Percentiles rank a stretch among this genome's conserved stretches.
phyloP scores from a whole-genome alignment of 1,140 invertebrate species.

The Cyclina sinensis region DNA sequence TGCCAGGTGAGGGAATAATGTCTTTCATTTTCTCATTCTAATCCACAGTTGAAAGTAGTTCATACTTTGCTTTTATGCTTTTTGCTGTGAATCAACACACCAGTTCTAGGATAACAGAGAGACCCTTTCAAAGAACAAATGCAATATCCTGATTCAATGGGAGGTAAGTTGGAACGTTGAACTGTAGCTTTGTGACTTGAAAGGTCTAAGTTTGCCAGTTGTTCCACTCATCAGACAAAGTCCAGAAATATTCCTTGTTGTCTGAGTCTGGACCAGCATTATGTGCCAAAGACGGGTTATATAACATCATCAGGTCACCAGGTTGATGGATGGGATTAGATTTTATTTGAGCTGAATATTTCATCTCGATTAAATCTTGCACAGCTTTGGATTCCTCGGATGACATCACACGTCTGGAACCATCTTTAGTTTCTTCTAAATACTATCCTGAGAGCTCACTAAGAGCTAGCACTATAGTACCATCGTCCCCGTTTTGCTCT shows the following conservation, averaged over 20 bases:
- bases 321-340: conserved; percentile 58
- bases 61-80: conserved; percentile 49
- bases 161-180: conserved; percentile 48
- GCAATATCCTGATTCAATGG: conserved; percentile 61
- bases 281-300: conserved; percentile 68
- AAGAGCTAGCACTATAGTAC: conserved; percentile 64
- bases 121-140: conserved; percentile 67
- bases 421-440: conserved; percentile 38
- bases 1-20: conserved; percentile 41
- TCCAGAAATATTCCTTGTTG: conserved; percentile 54
- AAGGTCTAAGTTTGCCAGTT: conserved; percentile 42
- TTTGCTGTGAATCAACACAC: conserved; percentile 52
- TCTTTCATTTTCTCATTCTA: conserved; percentile 56
- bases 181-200: conserved; percentile 54
- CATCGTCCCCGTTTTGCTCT: conserved; percentile 58
- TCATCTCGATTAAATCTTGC: conserved; percentile 56
- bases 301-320: conserved; percentile 61
- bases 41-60: conserved; percentile 41
- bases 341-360: conserved; percentile 65
- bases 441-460: conserved; percentile 67
- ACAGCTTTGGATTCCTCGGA: conserved; percentile 62
- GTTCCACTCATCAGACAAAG: conserved; percentile 63
- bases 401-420: conserved; percentile 47
- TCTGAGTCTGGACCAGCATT: conserved; percentile 67
- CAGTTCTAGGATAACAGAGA: conserved; percentile 59